These are phyloP conservation scores for Machimus atricapillus DNA, from an alignment of 2,888 invertebrate genomes.

Conservation along the genomic window DNA sequence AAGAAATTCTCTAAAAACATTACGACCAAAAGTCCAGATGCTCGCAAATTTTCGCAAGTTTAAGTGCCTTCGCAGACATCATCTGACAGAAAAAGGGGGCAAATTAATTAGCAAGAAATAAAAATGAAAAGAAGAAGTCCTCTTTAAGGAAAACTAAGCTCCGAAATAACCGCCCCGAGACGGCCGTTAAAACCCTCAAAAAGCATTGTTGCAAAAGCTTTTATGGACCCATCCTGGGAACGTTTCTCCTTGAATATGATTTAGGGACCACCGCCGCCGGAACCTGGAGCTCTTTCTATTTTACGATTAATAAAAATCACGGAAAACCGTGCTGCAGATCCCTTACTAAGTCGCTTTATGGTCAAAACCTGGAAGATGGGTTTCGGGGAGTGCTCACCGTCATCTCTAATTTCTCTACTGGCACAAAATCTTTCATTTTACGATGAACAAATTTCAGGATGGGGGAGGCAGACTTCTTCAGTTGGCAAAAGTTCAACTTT, in stretches of 20 bases:
- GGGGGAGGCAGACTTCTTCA: not conserved
- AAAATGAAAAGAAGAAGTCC: not conserved
- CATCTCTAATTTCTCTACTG: not conserved
- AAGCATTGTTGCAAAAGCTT: slow-evolving; percentile 16
- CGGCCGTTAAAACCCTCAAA: not conserved
- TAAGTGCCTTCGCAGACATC: not conserved
- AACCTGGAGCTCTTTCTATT: slow-evolving; percentile 18
- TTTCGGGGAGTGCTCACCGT: not conserved
- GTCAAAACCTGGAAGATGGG: not conserved
- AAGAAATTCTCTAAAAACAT: not conserved
- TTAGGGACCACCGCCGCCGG: not conserved
- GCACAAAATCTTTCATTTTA: not conserved
- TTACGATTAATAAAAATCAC: slow-evolving; percentile 38
- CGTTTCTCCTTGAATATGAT: slow-evolving; percentile 15
- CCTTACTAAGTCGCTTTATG: slow-evolving; percentile 17
- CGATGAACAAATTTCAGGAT: not conserved
- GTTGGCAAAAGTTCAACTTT: not conserved
- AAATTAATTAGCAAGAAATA: not conserved
- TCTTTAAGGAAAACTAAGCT: not conserved
- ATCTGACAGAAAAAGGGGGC: not conserved
- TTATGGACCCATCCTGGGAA: not conserved
- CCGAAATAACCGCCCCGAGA: not conserved
- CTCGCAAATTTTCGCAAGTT: not conserved
- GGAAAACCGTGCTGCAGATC: not conserved
- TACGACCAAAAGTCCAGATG: not conserved